A percentile compares a stretch with the other conserved stretches of the same genome.
These are phyloP conservation scores for Arremon aurantiirostris DNA, from an alignment of 2,797 vertebrate species.

Conservation along the genomic window DNA sequence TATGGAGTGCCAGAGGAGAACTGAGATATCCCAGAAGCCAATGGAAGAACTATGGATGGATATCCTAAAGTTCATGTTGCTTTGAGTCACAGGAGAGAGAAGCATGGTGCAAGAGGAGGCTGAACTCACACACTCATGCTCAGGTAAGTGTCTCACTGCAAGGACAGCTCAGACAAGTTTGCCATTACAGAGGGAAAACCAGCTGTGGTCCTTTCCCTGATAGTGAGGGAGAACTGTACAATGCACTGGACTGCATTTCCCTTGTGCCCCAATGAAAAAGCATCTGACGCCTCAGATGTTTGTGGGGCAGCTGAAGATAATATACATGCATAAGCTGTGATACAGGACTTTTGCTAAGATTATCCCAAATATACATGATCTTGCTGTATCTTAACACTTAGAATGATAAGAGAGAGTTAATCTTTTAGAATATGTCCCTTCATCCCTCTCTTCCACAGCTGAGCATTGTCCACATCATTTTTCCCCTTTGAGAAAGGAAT, in stretches of 20 bases:
- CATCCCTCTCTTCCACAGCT: background rate
- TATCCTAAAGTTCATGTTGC: background rate
- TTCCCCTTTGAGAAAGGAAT: background rate
- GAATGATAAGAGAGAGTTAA: background rate
- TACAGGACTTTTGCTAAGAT: background rate
- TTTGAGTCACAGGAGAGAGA: background rate
- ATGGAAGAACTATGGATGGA: background rate
- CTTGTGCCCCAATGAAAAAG: background rate
- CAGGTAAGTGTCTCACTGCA: background rate
- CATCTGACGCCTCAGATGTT: background rate
- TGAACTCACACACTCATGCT: rapidly evolving
- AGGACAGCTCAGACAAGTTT: background rate
- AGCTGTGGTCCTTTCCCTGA: background rate
- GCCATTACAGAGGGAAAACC: background rate
- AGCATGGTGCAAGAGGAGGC: background rate
- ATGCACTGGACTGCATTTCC: background rate
- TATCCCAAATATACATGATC: background rate
- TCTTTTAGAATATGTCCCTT: background rate
- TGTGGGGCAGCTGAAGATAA: background rate
- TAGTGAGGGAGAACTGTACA: background rate
- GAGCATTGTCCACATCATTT: background rate
- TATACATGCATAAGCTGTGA: background rate
- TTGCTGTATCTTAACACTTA: background rate
- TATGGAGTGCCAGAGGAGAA: background rate
- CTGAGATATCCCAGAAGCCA: background rate